phyloP scores from a whole-genome alignment of 2,113 vertebrate genomes.

The Rhegmatorhina hoffmannsi region DNA sequence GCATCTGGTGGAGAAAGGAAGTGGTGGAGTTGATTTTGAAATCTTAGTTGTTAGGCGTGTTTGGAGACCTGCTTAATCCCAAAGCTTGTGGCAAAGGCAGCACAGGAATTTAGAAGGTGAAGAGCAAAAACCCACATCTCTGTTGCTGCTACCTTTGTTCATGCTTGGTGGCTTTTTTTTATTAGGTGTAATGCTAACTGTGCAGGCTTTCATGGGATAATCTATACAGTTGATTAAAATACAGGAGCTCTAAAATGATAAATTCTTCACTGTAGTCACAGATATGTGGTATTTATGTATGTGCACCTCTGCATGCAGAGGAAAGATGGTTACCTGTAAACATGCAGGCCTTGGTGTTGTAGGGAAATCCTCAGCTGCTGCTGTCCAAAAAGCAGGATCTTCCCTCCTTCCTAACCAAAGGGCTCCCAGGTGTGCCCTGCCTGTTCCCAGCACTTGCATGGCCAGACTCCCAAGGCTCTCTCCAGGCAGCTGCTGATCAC shows the following conservation, averaged over 20 bases:
- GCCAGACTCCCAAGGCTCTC: neutral
- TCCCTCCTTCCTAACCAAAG: accelerated
- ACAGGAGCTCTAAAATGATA: neutral
- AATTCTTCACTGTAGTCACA: neutral
- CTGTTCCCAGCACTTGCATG: neutral
- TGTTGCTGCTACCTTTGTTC: neutral
- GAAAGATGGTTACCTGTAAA: too few species aligned
- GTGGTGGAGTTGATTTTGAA: neutral
- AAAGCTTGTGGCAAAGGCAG: neutral
- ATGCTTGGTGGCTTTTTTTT: neutral
- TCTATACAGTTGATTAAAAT: neutral
- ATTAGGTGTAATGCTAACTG: neutral
- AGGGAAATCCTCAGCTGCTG: neutral
- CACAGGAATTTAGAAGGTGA: accelerated
- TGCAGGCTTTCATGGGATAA: neutral
- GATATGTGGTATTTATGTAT: accelerated
- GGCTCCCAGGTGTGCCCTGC: neutral
- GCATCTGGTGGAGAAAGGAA: neutral
- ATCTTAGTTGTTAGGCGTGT: neutral
- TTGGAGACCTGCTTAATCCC: neutral
- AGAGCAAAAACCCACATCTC: neutral
- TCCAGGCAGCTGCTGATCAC: neutral
- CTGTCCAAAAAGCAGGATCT: neutral
- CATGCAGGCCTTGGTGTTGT: accelerated
- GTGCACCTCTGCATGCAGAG: neutral